Percentiles rank a stretch among this genome's conserved stretches.
phyloP scores from a whole-genome alignment of 2,797 vertebrate genomes.

The Brachyrhaphis roseni region DNA sequence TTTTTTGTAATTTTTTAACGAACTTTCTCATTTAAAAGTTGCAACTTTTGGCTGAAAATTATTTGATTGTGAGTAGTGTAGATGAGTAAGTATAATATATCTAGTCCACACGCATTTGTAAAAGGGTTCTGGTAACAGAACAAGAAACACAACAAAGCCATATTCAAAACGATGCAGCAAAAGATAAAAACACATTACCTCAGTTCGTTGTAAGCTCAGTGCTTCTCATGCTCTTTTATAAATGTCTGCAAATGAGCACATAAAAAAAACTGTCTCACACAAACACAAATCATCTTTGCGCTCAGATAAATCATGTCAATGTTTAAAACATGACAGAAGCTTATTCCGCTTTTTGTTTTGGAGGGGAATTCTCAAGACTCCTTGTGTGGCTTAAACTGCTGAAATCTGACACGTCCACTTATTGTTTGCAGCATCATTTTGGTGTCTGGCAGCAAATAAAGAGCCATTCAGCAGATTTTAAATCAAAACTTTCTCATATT shows the following conservation, averaged over 20 bases:
- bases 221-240: constrained; percentile 25
- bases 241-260: constrained; percentile 41
- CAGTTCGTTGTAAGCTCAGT: constrained; percentile 32
- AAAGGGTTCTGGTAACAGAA: neutral
- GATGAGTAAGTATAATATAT: neutral
- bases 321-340: constrained; percentile 49
- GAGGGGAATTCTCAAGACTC: constrained; percentile 41
- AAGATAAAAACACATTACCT: constrained; percentile 24
- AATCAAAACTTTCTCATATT: constrained; percentile 52
- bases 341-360: constrained; percentile 9
- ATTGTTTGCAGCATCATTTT: constrained; percentile 66
- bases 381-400: constrained; percentile 54
- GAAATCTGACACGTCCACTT: constrained; percentile 58
- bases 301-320: constrained; percentile 45
- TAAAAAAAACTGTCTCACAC: constrained; percentile 27
- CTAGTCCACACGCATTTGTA: neutral
- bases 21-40: neutral
- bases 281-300: constrained; percentile 40
- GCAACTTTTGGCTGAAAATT: neutral
- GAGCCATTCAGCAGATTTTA: constrained; percentile 56
- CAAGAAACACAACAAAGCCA: neutral
- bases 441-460: constrained; percentile 60
- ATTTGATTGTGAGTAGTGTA: neutral
- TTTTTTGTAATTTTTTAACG: neutral
- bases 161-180: neutral